These are phyloP conservation scores for Reticulitermes lucifugus DNA, from an alignment of 2,888 invertebrate species.

Conservation along the genomic window DNA sequence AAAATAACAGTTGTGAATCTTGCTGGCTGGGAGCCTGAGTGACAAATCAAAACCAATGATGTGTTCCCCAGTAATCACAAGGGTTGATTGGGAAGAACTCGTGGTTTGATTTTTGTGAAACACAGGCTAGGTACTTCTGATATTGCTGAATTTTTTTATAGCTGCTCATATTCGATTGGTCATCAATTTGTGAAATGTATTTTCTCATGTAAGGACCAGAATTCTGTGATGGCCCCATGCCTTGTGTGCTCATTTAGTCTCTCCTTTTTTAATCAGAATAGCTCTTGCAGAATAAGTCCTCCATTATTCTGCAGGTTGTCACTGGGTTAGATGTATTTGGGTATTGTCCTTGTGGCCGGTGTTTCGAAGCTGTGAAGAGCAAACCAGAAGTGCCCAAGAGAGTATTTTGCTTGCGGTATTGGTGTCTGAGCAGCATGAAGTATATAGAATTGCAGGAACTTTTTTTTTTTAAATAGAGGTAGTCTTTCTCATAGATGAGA, in stretches of 20 bases:
- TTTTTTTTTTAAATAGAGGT: no score
- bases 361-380: no score
- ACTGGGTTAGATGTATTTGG: no score
- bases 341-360: no score
- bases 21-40: background rate
- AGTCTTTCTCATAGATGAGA: background rate
- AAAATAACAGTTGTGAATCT: background rate
- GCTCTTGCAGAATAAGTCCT: background rate
- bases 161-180: background rate
- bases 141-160: background rate
- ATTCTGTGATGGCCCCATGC: background rate
- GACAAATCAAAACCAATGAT: constrained; percentile 3
- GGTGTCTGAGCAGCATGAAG: background rate
- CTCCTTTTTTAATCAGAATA: background rate
- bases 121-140: no score
- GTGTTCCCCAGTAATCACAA: background rate
- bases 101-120: no score
- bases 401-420: background rate
- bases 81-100: background rate
- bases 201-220: background rate
- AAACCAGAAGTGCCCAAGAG: no score
- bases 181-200: background rate
- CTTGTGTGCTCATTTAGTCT: background rate
- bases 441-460: background rate
- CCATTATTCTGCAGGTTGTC: no score